Evolutionary conservation across 2,888 invertebrate genomes (phyloP).

Genomic region (Altica lythri): DNA sequence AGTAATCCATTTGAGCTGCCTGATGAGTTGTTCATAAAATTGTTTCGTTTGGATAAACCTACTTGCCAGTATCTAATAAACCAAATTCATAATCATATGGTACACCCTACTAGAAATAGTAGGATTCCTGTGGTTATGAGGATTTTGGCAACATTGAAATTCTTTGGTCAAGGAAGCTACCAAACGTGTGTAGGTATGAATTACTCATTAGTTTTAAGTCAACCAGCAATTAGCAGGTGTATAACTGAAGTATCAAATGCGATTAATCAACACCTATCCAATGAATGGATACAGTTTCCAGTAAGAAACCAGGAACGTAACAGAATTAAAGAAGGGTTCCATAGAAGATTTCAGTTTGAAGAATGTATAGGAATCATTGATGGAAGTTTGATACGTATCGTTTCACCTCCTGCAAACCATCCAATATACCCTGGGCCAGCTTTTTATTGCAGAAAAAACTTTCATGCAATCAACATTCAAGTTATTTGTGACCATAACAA

Average conservation of each 20-base stretch:
- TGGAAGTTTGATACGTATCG: background rate
- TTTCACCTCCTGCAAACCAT: too few relatives aligned
- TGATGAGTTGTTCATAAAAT: background rate
- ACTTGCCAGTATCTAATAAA: background rate
- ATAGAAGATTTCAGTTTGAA: background rate
- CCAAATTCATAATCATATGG: background rate
- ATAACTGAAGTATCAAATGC: background rate
- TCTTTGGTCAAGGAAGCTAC: too few relatives aligned
- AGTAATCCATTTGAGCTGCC: too few relatives aligned
- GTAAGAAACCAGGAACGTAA: background rate
- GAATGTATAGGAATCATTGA: background rate
- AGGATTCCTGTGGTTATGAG: too few relatives aligned
- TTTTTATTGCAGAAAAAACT: too few relatives aligned
- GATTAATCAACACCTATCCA: background rate
- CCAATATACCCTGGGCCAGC: too few relatives aligned
- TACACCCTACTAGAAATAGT: too few relatives aligned
- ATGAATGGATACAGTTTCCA: background rate
- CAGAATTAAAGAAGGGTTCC: background rate
- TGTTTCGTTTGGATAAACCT: background rate
- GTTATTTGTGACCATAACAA: too few relatives aligned
- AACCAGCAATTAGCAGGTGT: background rate
- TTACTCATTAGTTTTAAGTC: background rate
- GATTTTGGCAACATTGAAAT: too few relatives aligned
- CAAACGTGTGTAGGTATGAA: too few relatives aligned
- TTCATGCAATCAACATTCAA: too few relatives aligned